These are phyloP conservation scores for Acomys russatus DNA, from an alignment of 2,797 vertebrate species.

Conservation along the genomic window DNA sequence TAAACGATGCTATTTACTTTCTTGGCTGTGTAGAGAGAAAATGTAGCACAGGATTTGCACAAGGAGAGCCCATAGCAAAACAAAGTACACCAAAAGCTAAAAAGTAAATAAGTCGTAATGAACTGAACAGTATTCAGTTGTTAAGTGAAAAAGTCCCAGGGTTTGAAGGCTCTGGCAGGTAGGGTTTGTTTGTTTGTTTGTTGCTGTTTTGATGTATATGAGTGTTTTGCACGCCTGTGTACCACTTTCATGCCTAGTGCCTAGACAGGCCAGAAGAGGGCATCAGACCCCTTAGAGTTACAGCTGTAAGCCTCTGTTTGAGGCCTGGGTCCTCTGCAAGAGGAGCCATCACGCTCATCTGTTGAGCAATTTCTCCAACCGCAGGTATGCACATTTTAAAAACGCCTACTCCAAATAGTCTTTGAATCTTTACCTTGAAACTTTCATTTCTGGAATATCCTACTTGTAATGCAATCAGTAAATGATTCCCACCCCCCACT, in stretches of 20 bases:
- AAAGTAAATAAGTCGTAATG: not conserved
- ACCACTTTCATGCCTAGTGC: not conserved
- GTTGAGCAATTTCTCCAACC: not conserved
- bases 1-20: not conserved
- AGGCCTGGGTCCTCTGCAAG: not conserved
- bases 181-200: not conserved
- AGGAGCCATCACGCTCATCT: not conserved
- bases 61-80: not conserved
- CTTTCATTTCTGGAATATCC: conserved; percentile 13
- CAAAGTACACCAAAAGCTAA: not conserved
- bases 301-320: not conserved
- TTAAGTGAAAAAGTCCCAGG: conserved; percentile 27
- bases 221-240: not conserved
- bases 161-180: not conserved
- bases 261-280: not conserved
- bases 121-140: conserved; percentile 10
- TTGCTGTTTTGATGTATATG: not conserved
- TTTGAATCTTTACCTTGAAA: conserved; percentile 37
- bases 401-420: conserved; percentile 33
- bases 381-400: conserved; percentile 37
- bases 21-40: not conserved
- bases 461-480: not conserved
- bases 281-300: not conserved
- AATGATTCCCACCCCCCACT: not conserved
- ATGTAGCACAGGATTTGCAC: not conserved